Evolutionary conservation across 2,888 invertebrate genomes (phyloP), one percentile per base, ranked within the genome.

Genomic region (Globia sparganii): DNA sequence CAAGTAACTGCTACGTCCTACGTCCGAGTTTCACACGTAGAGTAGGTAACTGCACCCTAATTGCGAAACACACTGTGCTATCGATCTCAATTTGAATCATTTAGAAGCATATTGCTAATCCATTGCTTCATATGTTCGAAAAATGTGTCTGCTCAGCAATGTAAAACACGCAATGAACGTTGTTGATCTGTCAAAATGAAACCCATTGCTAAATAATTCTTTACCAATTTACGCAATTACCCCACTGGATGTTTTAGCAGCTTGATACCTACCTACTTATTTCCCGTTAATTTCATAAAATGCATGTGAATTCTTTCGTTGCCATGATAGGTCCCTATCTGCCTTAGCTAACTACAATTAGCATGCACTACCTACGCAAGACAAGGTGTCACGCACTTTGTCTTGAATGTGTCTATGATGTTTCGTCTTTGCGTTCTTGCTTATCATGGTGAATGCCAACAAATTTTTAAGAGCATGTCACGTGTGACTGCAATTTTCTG

Each of bases 1-100:
- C 34, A 64, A 70, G 67, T 82, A 68, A 77, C 6, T 34, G 18
- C 37, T 46, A 79, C n/a, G 46, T 49, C 31, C n/a, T n/a, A n/a
- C n/a, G n/a, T n/a, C n/a, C n/a, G n/a, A n/a, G n/a, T n/a, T n/a
- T 78, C 37, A 65, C 37, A 46, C 62, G 53, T 40, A 31, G 15
- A 53, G 31, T 40, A 58, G n/a, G n/a, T n/a, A n/a, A n/a, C n/a
- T n/a, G n/a, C n/a, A n/a, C n/a, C n/a, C n/a, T n/a, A n/a, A n/a
- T n/a, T n/a, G n/a, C n/a, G n/a, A n/a, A n/a, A n/a, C n/a, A n/a
- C n/a, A n/a, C n/a, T n/a, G n/a, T n/a, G n/a, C n/a, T n/a, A n/a
- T n/a, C n/a, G n/a, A n/a, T n/a, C n/a, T n/a, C n/a, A n/a, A n/a
- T n/a, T n/a, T n/a, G n/a, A n/a, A n/a, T n/a, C n/a, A n/a, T n/a